Percentiles rank a stretch among this genome's conserved stretches.
Conservation (phyloP, 2,113 vertebrate species). For the Laticauda colubrina region DNA sequence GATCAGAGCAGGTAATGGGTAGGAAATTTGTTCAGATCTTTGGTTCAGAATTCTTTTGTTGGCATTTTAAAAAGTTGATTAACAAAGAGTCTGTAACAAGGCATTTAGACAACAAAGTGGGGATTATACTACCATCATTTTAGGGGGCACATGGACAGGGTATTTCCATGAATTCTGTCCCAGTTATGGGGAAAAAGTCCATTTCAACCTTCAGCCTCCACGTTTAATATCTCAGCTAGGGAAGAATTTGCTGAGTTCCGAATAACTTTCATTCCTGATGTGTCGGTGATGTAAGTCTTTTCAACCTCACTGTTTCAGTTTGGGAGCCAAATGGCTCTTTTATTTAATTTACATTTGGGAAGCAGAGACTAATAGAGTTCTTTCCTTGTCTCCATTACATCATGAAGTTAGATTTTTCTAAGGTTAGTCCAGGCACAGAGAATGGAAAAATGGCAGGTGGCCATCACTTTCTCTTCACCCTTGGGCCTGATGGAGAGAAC, state of each 20-base stretch:
- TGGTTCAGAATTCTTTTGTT: not conserved
- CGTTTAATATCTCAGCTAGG: not conserved
- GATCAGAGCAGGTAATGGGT: not conserved
- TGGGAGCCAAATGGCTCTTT: not conserved
- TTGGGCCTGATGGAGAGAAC: not conserved
- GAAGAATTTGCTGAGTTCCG: not conserved
- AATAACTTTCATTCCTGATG: not conserved
- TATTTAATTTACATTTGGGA: not conserved
- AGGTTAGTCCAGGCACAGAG: not conserved
- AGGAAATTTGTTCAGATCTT: not conserved
- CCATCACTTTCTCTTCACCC: not conserved
- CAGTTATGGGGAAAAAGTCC: too few relatives aligned
- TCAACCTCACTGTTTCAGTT: not conserved
- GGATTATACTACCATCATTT: not conserved
- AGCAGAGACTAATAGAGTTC: not conserved
- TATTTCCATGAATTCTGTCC: not conserved
- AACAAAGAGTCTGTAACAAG: not conserved
- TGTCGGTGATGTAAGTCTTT: not conserved
- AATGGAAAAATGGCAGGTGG: not conserved
- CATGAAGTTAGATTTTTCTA: not conserved
- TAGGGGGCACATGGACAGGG: not conserved
- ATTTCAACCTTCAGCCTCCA: not conserved
- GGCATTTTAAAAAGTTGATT: not conserved
- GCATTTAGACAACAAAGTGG: not conserved
- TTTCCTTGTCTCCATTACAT: constrained; percentile 17